A percentile compares a stretch with the other conserved stretches of the same genome.
These are phyloP conservation scores for Python bivittatus DNA, from an alignment of 2,113 vertebrate genomes.

Conservation along the genomic window DNA sequence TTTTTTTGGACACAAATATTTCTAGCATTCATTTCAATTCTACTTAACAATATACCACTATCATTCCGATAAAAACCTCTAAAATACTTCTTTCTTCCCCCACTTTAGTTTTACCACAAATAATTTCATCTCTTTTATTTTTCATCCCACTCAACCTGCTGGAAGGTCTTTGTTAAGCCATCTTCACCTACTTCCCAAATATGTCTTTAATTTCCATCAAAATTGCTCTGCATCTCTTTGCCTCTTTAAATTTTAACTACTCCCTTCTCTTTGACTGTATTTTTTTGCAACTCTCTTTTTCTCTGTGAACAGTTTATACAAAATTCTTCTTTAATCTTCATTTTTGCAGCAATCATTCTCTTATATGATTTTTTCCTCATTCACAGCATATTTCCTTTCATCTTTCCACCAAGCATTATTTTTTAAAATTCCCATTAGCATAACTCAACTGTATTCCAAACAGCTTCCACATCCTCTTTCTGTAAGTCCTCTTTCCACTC, in stretches of 20 bases:
- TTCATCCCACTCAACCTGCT: neutral
- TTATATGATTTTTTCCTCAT: neutral
- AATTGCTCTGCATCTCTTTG: neutral
- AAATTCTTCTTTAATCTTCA: neutral
- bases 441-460: neutral
- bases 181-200: neutral
- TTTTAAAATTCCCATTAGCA: neutral
- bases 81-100: neutral
- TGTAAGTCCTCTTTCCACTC: neutral
- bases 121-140: neutral
- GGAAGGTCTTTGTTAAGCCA: neutral
- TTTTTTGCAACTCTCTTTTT: neutral
- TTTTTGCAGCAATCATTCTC: neutral
- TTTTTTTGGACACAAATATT: neutral
- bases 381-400: neutral
- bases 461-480: neutral
- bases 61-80: neutral
- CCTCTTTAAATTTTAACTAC: neutral
- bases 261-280: neutral
- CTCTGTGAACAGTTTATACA: neutral
- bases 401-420: neutral
- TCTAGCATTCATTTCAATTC: neutral
- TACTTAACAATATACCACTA: neutral
- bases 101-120: neutral
- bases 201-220: no score